Evolutionary conservation across 2,888 invertebrate genomes (phyloP), one percentile per base, ranked within the genome.

Genomic region (Galeopsomyia nigrocyanea): DNA sequence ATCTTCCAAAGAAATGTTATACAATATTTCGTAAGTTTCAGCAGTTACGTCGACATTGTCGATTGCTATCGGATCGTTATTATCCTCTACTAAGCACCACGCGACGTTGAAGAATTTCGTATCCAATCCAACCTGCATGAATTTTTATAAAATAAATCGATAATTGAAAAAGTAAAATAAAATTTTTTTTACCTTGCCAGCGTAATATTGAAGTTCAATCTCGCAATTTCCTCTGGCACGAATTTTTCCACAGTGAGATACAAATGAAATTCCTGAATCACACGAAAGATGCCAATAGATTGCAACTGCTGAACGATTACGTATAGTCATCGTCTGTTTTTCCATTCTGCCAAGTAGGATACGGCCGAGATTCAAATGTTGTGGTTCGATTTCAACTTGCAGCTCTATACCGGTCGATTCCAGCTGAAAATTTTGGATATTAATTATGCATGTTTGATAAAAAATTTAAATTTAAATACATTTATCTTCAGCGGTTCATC

Each of bases 21-120:
- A 84, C 79, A 87, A 85, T 5, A 91, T 89, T 77, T 91, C 90
- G 67, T 90, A 90, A 63, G 90, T 89, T 83, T 92, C 91, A 0
- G 90, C 91, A 0, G 87, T 88, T 17, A 91, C 76, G 56, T 75
- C 80, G 31, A 90, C 77, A 3, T 80, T 81, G 17, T 90, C 89
- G 5, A 84, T 83, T 7, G 88, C 75, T 84, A 90, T 86, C 0
- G 88, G 87, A 1, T 88, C 87, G 19, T 83, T 85, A 13, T 88
- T 87, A 74, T 87, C 83, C n/a, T 84, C 88, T 74, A 89, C 86
- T 86, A 90, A 77, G 60, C 81, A 81, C 31, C 85, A 77, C 13
- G 80, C 73, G 19, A 83, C 78, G 16, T 3, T 71, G 17, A 81
- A 61, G 46, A 51, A 39, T 56, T 55, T 66, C 9, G 46, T 64